Percentiles rank a stretch among this genome's conserved stretches.
phyloP scores from a whole-genome alignment of 2,797 vertebrate genomes.

The Dicrostonyx torquatus region DNA sequence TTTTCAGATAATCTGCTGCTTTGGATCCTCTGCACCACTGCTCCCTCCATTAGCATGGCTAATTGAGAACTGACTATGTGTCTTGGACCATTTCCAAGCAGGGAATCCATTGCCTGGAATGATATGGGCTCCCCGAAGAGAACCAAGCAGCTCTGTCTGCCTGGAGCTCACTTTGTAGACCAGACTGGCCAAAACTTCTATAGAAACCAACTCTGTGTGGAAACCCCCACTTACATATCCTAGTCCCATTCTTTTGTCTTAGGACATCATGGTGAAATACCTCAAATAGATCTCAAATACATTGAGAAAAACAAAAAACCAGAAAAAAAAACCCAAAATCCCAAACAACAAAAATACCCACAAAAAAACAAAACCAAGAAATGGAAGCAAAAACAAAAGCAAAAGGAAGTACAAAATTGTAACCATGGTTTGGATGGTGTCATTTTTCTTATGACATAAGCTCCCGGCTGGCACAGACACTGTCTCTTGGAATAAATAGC shows the following conservation, averaged over 20 bases:
- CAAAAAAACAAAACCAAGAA: background rate
- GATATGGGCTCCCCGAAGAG: background rate
- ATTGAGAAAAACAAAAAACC: background rate
- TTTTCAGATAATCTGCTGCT: constrained; percentile 54
- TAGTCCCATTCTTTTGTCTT: background rate
- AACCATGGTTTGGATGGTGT: constrained; percentile 47
- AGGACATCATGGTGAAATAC: constrained; percentile 17
- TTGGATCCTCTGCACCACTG: constrained; percentile 16
- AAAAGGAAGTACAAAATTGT: background rate
- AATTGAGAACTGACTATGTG: constrained; percentile 66
- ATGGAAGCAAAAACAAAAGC: background rate
- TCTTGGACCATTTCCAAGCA: constrained; percentile 62
- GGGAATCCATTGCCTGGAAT: constrained; percentile 33
- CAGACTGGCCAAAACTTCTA: background rate
- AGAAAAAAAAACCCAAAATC: background rate
- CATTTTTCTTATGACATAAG: constrained; percentile 74
- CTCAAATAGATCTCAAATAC: constrained; percentile 26
- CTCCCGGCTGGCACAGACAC: constrained; percentile 55
- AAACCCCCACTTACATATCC: background rate
- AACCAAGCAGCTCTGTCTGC: background rate
- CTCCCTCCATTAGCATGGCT: constrained; percentile 11
- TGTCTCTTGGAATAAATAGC: constrained; percentile 74
- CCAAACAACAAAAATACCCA: background rate
- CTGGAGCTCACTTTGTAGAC: background rate
- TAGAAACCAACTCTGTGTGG: background rate